A percentile compares a stretch with the other conserved stretches of the same genome.
phyloP scores from a whole-genome alignment of 2,113 vertebrate species.

The Ochotona princeps region DNA sequence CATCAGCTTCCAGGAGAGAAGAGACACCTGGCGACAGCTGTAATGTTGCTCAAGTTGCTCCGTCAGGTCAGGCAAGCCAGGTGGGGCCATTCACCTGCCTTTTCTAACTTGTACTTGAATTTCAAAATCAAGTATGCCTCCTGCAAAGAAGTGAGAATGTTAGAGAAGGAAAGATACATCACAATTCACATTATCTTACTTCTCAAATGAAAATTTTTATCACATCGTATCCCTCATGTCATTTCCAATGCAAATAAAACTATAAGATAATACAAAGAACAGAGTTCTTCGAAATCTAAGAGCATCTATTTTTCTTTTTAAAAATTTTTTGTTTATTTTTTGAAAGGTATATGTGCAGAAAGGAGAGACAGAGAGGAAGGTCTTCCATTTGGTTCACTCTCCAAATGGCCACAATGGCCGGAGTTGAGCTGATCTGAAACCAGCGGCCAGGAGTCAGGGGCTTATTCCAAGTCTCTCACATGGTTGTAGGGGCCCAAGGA shows the following conservation, averaged over 20 bases:
- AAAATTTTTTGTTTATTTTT: too few relatives aligned
- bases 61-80: neutral
- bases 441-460: too few relatives aligned
- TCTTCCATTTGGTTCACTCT: too few relatives aligned
- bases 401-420: too few relatives aligned
- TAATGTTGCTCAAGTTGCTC: neutral
- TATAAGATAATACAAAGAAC: neutral
- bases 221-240: neutral
- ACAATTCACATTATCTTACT: neutral
- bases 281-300: neutral
- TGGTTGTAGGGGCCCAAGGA: too few relatives aligned
- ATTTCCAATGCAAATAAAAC: constrained; percentile 37
- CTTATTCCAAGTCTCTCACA: too few relatives aligned
- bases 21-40: neutral
- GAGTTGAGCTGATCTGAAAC: too few relatives aligned
- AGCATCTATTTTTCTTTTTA: neutral
- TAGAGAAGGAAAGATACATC: neutral
- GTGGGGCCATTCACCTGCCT: too few relatives aligned
- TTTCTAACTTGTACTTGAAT: neutral
- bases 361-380: too few relatives aligned
- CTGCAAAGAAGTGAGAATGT: neutral
- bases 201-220: neutral
- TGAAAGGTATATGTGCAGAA: too few relatives aligned
- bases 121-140: neutral
- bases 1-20: neutral